Base-by-base conservation (phyloP, 2,888 invertebrate genomes). In the Cybosia mesomella region DNA sequence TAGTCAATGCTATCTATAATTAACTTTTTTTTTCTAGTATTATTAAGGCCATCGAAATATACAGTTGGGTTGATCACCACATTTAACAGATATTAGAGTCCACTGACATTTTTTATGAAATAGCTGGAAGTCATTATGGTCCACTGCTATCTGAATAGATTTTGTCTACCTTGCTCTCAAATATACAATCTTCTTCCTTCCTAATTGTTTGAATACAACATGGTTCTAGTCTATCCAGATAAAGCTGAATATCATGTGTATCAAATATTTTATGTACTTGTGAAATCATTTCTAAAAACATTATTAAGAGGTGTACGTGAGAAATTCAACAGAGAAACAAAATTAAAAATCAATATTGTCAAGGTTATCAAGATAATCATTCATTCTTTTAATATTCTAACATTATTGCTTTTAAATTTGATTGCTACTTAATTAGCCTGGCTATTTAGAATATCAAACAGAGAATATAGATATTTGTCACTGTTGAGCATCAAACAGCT, bases 391-490 rank as follows among this genome's bases (percentile, higher is more conserved):
- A 63, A 54, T 18, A 55, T 63, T 57, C 57, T 18, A 43, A 49
- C 32, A 57, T 57, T 60, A 66, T 39, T 54, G 11, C 49, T 63
- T 53, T 39, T 55, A 55, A 53, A 59, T 21, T 66, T 39, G 54
- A 63, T 65, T 58, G 55, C 59, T 64, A 73, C 55, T 67, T 71
- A 73, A 81, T 77, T 72, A 74, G 70, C 68, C 36, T 49, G 55
- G 55, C 69, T 62, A 67, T 68, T 68, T 43, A 64, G 58, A 59
- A 79, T 68, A 73, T 79, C 77, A 79, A 79, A 80, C 68, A 36
- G 43, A 67, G 62, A 76, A 75, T 75, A 70, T 66, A 73, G 71
- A 76, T 75, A 69, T 72, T 72, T 54, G 77, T 73, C 65, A 67
- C 58, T 64, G 49, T 64, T 57, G 64, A 64, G 67, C 71, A 74